Conservation (phyloP, 2,113 vertebrate genomes). For the Thunnus maccoyii region DNA sequence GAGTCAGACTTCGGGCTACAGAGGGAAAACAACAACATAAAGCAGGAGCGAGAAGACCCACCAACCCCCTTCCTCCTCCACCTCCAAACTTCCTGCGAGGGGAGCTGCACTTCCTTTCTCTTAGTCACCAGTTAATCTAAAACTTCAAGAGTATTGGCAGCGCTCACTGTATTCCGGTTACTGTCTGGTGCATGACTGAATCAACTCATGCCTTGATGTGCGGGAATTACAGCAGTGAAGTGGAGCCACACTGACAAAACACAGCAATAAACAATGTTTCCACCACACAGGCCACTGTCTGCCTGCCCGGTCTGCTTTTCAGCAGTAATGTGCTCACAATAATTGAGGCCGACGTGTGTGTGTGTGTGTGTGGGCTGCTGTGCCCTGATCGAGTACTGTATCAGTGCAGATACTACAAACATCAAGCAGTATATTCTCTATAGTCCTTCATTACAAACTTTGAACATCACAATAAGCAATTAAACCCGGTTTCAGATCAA, state of each 20-base stretch:
- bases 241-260: constrained; percentile 50
- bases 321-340: constrained; percentile 14
- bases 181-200: constrained; percentile 38
- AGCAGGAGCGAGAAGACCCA: constrained; percentile 40
- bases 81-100: background rate
- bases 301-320: constrained; percentile 29
- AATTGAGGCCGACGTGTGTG: background rate
- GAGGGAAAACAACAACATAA: constrained; percentile 74
- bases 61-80: background rate
- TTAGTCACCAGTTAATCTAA: constrained; percentile 59
- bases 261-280: constrained; percentile 59
- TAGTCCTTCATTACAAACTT: constrained; percentile 3
- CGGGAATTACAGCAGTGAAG: constrained; percentile 36
- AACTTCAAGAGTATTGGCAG: constrained; percentile 43
- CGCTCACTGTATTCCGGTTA: constrained; percentile 39
- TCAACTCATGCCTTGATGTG: constrained; percentile 34
- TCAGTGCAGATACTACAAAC: background rate
- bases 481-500: constrained; percentile 7
- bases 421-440: background rate
- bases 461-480: constrained; percentile 18
- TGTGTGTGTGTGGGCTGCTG: constrained; percentile 26
- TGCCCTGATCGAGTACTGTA: background rate
- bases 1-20: constrained; percentile 75
- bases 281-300: constrained; percentile 23
- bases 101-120: constrained; percentile 47